Evolutionary conservation across 2,113 vertebrate genomes (phyloP).

Genomic region (Heliornis fulica): DNA sequence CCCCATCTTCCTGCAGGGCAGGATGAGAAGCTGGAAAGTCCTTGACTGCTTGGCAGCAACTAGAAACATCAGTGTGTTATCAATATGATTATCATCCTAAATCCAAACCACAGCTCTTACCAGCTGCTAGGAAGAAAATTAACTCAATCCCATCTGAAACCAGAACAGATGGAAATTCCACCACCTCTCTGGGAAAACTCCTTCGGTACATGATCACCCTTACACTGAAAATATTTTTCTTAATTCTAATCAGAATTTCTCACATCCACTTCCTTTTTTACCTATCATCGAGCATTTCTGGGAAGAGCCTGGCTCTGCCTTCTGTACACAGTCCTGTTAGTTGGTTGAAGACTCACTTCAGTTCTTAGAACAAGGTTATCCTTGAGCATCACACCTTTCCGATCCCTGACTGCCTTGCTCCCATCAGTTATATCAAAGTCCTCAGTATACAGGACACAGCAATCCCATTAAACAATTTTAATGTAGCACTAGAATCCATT

Average conservation of each 20-base stretch:
- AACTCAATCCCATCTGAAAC: too few species aligned
- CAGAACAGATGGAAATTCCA: not conserved
- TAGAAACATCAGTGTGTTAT: too few species aligned
- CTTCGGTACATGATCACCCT: not conserved
- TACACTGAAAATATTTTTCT: not conserved
- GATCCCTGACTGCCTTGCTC: not conserved
- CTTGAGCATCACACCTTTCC: not conserved
- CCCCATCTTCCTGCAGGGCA: too few species aligned
- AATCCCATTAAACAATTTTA: not conserved
- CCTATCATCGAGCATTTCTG: not conserved
- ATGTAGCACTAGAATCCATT: not conserved
- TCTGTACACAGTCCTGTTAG: not conserved
- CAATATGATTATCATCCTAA: too few species aligned
- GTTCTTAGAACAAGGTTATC: not conserved
- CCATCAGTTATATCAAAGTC: not conserved
- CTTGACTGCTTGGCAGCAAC: too few species aligned
- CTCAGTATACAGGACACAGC: not conserved
- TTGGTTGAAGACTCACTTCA: not conserved
- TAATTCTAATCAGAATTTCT: not conserved
- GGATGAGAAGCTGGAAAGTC: too few species aligned
- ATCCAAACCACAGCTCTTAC: too few species aligned
- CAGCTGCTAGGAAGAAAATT: too few species aligned
- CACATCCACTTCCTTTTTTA: not conserved
- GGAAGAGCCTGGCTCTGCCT: not conserved
- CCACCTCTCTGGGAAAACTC: not conserved